Base-by-base conservation (phyloP, 2,888 invertebrate genomes). In the Dinocampus coccinellae region DNA sequence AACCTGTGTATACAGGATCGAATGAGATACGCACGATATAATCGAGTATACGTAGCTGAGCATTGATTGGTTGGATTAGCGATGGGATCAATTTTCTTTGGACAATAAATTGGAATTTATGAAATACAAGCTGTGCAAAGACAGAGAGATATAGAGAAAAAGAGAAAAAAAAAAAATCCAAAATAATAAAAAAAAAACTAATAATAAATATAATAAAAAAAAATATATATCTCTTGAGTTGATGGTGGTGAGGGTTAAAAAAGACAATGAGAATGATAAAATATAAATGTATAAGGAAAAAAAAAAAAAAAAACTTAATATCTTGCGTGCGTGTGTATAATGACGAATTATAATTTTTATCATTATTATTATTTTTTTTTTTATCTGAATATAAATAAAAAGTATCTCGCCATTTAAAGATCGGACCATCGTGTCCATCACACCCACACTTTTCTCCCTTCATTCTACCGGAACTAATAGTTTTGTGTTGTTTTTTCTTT, bases 391-490 rank as follows among this genome's bases (percentile, higher is more conserved):
- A 42, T 66, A 34, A 39, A 61, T 58, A 68, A 64, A 72, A 61
- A 61, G 65, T 60, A 36, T 24, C 53, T 58, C 39, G 47, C 42
- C 29, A 42, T 33, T 22, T 26, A 22, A 39, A 39, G 61, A 58
- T n/a, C 39, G 47, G 67, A 67, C 67, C 57, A 42, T 64, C 16
- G 36, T 24, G 60, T 16, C 47, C 57, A 36, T 16, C 20, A 42
- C 73, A 71, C 73, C 69, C 75, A 68, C 68, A 67, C 62, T 73
- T 75, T 75, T 71, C 76, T 55, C 72, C 73, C 77, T 79, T 73
- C 77, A 74, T 76, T 75, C 64, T 75, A 78, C 81, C 83, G 84
- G 83, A 85, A 84, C 84, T 84, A 85, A 84, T 85, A 82, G 81
- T 82, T 81, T n/a, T n/a, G n/a, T n/a, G n/a, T n/a, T n/a, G n/a